Evolutionary conservation across 2,888 invertebrate species (phyloP).

Genomic region (Drosophila demipolita): DNA sequence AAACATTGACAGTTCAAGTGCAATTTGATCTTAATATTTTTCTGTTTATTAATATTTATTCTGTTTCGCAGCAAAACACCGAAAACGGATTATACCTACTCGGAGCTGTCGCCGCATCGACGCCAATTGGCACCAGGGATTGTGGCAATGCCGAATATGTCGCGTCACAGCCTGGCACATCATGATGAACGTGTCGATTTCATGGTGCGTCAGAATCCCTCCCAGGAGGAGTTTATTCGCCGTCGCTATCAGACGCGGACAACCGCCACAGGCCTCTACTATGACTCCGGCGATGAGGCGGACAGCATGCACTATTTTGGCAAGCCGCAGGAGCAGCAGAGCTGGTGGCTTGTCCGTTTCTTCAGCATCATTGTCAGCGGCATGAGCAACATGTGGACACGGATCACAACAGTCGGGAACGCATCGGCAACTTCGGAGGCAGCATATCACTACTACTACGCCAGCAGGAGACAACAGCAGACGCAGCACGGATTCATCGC

Average conservation of each 20-base stretch:
- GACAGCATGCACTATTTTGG: constrained; percentile 71
- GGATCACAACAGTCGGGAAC: constrained; percentile 34
- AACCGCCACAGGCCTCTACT: constrained; percentile 64
- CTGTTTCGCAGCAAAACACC: constrained; percentile 89
- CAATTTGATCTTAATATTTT: neutral
- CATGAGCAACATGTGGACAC: constrained; percentile 70
- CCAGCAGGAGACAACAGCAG: constrained; percentile 57
- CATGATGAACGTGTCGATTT: constrained; percentile 86
- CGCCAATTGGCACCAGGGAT: constrained; percentile 92
- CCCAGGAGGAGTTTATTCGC: constrained; percentile 83
- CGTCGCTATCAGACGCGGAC: constrained; percentile 79
- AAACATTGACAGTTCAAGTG: neutral
- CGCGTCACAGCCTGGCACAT: constrained; percentile 89
- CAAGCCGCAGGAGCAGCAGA: constrained; percentile 63
- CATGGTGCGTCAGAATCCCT: constrained; percentile 82
- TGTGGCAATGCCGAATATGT: constrained; percentile 95
- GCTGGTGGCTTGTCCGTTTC: constrained; percentile 77
- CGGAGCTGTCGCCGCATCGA: constrained; percentile 92
- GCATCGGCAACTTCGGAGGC: constrained; percentile 60
- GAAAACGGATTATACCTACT: constrained; percentile 96
- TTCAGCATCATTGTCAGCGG: constrained; percentile 74
- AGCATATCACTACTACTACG: constrained; percentile 66
- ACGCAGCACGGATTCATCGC: constrained; percentile 74
- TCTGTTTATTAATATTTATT: neutral
- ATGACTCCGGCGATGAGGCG: constrained; percentile 84